phyloP scores from a whole-genome alignment of 2,888 invertebrate genomes.

The Ectemnius continuus region DNA sequence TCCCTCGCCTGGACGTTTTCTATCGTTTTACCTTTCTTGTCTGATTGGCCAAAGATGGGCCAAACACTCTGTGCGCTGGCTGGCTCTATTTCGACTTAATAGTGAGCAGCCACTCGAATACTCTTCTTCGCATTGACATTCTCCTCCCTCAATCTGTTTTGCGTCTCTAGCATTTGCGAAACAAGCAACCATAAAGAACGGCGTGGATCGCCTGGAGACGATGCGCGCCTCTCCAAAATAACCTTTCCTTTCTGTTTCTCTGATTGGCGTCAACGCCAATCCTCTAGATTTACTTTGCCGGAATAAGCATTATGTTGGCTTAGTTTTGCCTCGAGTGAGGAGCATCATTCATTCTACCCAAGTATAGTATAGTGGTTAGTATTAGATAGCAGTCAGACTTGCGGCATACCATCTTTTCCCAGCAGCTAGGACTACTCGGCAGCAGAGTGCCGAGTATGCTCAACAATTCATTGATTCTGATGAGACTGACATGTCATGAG shows the following conservation, averaged over 20 bases:
- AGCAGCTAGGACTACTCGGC: no score
- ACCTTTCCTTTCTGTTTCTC: not conserved
- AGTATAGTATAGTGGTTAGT: no score
- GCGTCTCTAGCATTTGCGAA: slow-evolving; percentile 6
- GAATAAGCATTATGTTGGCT: not conserved
- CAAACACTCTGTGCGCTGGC: slow-evolving; percentile 54
- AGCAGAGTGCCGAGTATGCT: no score
- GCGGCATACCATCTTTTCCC: no score
- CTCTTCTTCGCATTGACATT: not conserved
- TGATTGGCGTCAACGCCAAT: slow-evolving; percentile 3
- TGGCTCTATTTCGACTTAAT: slow-evolving; percentile 9
- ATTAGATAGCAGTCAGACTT: no score
- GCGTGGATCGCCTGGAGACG: slow-evolving; percentile 17
- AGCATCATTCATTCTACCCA: no score
- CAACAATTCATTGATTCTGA: no score
- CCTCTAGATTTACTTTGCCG: not conserved
- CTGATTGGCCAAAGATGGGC: slow-evolving; percentile 44
- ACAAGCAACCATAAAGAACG: slow-evolving; percentile 8
- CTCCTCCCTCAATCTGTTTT: slow-evolving; percentile 2
- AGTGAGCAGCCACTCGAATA: slow-evolving; percentile 5
- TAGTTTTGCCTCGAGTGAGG: no score
- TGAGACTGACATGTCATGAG: no score
- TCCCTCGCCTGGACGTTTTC: slow-evolving; percentile 16
- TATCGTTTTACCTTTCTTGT: slow-evolving; percentile 29
- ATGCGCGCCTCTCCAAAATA: slow-evolving; percentile 5